phyloP scores from a whole-genome alignment of 2,113 vertebrate species.

The Stigmatopora nigra region DNA sequence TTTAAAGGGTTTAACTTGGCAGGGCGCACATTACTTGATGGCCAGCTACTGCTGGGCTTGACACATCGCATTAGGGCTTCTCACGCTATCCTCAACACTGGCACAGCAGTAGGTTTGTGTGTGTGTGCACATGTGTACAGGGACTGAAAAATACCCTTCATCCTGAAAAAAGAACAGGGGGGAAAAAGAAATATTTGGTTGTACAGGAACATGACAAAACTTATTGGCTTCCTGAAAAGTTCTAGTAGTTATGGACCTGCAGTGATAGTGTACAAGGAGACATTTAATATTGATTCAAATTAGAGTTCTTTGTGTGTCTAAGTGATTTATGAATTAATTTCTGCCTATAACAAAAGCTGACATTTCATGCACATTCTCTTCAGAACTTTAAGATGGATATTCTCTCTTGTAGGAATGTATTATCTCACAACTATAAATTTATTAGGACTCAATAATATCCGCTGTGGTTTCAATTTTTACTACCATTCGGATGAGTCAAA shows the following conservation, averaged over 20 bases:
- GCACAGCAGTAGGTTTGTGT: slow-evolving; percentile 42
- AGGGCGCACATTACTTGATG: slow-evolving; percentile 63
- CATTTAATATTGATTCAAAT: too few relatives aligned
- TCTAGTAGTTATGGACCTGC: too few relatives aligned
- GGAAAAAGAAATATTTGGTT: too few relatives aligned
- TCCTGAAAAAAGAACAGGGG: not conserved
- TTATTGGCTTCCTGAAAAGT: too few relatives aligned
- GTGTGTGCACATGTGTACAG: slow-evolving; percentile 21
- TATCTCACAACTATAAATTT: not conserved
- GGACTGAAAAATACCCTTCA: slow-evolving; percentile 9
- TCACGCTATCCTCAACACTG: slow-evolving; percentile 63
- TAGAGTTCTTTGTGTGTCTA: not conserved
- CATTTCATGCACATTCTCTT: not conserved
- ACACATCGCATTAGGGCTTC: slow-evolving; percentile 65
- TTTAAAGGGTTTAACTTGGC: slow-evolving; percentile 62
- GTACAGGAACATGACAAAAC: too few relatives aligned
- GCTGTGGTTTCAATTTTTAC: not conserved
- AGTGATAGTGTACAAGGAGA: too few relatives aligned
- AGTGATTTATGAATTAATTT: not conserved
- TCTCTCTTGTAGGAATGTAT: not conserved
- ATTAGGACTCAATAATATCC: not conserved
- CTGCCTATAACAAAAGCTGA: not conserved
- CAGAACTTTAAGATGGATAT: not conserved
- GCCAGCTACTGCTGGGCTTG: slow-evolving; percentile 61
- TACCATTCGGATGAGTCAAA: slow-evolving; percentile 9